Conservation (phyloP, 2,113 vertebrate genomes). For the Edolisoma coerulescens region DNA sequence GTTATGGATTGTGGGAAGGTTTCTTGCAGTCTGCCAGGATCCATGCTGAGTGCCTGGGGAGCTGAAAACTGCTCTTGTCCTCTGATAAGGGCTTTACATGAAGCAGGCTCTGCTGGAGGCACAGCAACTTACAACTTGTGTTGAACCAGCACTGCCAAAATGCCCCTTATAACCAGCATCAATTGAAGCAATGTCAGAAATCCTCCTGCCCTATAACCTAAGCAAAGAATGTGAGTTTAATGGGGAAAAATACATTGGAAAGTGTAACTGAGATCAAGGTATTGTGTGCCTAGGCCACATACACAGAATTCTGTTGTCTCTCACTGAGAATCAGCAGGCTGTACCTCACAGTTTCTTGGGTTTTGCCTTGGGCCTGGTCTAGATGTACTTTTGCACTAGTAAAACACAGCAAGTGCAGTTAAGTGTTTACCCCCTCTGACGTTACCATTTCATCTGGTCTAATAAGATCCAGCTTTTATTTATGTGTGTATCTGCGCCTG, state of each 20-base stretch:
- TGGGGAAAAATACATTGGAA: not conserved
- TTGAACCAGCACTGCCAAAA: not conserved
- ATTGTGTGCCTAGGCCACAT: not conserved
- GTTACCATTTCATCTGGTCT: not conserved
- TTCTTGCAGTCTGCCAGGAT: not conserved
- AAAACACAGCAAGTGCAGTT: not conserved
- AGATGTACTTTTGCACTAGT: not conserved
- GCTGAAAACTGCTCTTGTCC: not conserved
- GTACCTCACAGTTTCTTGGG: not conserved
- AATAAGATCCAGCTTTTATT: slow-evolving; percentile 10
- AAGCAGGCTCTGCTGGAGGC: not conserved
- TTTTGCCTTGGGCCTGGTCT: not conserved
- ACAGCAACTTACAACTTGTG: not conserved
- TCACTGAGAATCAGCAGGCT: not conserved
- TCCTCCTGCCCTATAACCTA: not conserved
- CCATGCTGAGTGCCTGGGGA: not conserved
- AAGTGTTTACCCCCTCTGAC: not conserved
- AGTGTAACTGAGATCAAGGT: not conserved
- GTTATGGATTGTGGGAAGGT: not conserved
- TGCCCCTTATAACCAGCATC: not conserved
- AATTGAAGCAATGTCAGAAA: not conserved
- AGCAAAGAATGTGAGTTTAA: not conserved
- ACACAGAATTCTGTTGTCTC: not conserved
- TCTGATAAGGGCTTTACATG: not conserved
- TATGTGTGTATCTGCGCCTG: not conserved